Conservation (phyloP, 2,888 invertebrate genomes). For the Eristalinus sepulchralis region DNA sequence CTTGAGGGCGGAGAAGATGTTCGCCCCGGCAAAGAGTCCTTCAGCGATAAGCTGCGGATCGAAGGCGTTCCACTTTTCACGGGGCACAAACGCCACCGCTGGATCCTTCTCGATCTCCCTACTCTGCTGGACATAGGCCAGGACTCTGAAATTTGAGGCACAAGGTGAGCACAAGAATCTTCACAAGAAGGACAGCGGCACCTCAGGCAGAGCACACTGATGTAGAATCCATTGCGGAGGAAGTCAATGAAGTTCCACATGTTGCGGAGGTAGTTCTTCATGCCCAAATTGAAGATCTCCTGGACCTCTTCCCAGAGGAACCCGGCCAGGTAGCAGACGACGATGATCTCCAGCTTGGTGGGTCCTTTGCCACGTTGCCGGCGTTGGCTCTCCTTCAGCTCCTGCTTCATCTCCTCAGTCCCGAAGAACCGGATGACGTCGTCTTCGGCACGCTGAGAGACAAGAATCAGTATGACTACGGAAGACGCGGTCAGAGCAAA, state of each 20-base stretch:
- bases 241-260: conserved; percentile 99
- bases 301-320: conserved; percentile 96
- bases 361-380: conserved; percentile 93
- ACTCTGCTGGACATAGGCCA: conserved; percentile 89
- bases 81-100: conserved; percentile 87
- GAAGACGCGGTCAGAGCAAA: not conserved
- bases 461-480: conserved; percentile 93
- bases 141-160: conserved; percentile 81
- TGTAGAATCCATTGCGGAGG: conserved; percentile 92
- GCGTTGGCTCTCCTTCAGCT: conserved; percentile 84
- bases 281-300: conserved; percentile 94
- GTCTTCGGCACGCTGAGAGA: conserved; percentile 94
- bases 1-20: conserved; percentile 95
- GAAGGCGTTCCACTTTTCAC: conserved; percentile 95
- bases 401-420: conserved; percentile 85
- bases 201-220: conserved; percentile 86
- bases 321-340: conserved; percentile 92
- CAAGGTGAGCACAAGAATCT: not conserved
- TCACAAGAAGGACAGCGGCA: conserved; percentile 62
- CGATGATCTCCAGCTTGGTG: conserved; percentile 90
- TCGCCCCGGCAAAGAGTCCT: conserved; percentile 96
- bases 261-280: conserved; percentile 92
- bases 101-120: conserved; percentile 87
- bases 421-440: conserved; percentile 88
- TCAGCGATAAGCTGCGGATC: conserved; percentile 97